Percentiles rank a stretch among this genome's conserved stretches.
Conservation (phyloP, 1,140 invertebrate species). For the Drosophila fuyamai region DNA sequence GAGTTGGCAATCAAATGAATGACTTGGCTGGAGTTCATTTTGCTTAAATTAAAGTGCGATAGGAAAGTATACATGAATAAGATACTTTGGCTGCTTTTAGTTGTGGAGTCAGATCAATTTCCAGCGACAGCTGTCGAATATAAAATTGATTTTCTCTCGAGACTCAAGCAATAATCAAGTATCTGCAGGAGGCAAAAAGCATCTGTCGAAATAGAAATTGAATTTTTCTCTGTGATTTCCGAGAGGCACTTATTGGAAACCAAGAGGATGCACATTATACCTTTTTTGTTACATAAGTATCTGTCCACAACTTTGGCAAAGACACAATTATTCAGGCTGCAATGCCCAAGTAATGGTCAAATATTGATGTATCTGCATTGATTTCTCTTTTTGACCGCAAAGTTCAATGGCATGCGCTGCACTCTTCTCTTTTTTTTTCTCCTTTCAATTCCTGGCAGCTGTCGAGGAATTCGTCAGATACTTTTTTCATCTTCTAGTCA, state of each 20-base stretch:
- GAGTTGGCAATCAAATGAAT: constrained; percentile 35
- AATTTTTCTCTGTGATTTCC: constrained; percentile 12
- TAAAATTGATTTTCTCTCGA: constrained; percentile 47
- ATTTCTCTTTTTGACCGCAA: constrained; percentile 16
- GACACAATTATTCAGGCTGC: constrained; percentile 14
- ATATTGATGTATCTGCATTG: constrained; percentile 33
- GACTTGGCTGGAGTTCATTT: constrained; percentile 11
- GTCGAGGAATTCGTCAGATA: constrained; percentile 58
- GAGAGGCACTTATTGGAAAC: constrained; percentile 3
- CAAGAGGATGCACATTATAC: not conserved
- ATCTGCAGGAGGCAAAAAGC: constrained; percentile 39
- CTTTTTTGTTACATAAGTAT: not conserved
- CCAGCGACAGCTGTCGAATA: constrained; percentile 61
- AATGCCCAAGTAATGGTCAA: constrained; percentile 13
- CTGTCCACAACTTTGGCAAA: constrained; percentile 2
- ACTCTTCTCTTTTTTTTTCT: constrained; percentile 29
- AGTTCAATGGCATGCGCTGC: constrained; percentile 73
- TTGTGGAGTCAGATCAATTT: constrained; percentile 63
- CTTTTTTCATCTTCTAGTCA: constrained; percentile 44
- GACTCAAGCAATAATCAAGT: constrained; percentile 17
- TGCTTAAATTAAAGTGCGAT: constrained; percentile 13
- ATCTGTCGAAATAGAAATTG: constrained; percentile 43
- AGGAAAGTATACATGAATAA: constrained; percentile 23
- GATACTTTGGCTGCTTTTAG: constrained; percentile 57
- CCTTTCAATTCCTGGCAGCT: constrained; percentile 26